Conservation (phyloP, 2,888 invertebrate species). For the Protula sp. region DNA sequence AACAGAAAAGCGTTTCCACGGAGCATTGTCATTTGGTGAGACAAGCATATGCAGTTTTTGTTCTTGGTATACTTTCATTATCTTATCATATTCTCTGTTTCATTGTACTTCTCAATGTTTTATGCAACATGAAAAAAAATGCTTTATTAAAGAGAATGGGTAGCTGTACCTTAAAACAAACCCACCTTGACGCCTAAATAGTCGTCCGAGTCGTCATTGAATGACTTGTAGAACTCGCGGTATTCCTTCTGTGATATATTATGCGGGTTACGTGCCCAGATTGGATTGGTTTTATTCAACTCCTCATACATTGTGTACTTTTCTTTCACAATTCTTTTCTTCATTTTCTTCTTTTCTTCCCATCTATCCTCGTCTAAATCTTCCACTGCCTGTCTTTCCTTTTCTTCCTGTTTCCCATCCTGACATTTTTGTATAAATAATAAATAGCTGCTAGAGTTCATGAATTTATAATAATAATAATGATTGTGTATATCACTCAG, state of each 20-base stretch:
- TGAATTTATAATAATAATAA: neutral
- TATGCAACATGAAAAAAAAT: too few relatives aligned
- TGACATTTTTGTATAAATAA: too few relatives aligned
- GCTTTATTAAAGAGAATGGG: too few relatives aligned
- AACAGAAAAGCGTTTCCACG: too few relatives aligned
- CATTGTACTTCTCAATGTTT: too few relatives aligned
- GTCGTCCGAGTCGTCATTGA: conserved; percentile 97
- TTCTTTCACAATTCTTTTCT: conserved; percentile 94
- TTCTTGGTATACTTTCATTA: too few relatives aligned
- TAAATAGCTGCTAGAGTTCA: too few relatives aligned
- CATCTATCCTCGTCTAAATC: conserved; percentile 26
- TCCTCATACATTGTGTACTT: conserved; percentile 98
- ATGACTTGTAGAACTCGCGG: conserved; percentile 95
- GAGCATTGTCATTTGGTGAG: too few relatives aligned
- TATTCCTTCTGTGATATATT: conserved; percentile 95
- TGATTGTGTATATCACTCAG: neutral
- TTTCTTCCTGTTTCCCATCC: conserved; percentile 10
- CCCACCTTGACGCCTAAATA: conserved; percentile 80
- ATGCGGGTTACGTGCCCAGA: conserved; percentile 95
- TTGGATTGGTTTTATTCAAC: conserved; percentile 94
- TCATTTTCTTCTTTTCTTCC: conserved; percentile 63
- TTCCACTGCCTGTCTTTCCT: conserved; percentile 28
- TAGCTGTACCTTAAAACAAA: too few relatives aligned
- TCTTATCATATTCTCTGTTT: too few relatives aligned
- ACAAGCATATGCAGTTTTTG: too few relatives aligned